Conservation (phyloP, 2,797 vertebrate species). For the Odontamblyopus lacepedii region DNA sequence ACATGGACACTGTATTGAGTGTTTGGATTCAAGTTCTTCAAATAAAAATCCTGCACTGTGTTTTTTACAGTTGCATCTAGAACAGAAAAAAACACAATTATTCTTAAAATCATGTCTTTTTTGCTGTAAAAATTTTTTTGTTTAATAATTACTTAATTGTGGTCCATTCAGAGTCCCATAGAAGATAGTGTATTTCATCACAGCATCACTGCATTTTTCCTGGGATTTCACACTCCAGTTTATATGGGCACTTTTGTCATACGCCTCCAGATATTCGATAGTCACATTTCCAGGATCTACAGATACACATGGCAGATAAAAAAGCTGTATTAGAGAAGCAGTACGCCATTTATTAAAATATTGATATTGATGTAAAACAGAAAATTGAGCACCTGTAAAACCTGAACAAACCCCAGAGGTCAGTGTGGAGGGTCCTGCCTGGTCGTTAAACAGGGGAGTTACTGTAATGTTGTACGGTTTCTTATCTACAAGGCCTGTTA, state of each 20-base stretch:
- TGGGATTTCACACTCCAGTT: conserved; percentile 48
- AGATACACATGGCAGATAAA: background rate
- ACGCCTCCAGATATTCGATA: conserved; percentile 1
- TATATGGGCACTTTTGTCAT: conserved; percentile 50
- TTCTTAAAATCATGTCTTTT: background rate
- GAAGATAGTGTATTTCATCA: conserved; percentile 60
- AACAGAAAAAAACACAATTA: background rate
- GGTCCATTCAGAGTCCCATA: conserved; percentile 22
- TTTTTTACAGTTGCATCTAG: conserved; percentile 58
- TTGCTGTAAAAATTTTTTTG: background rate
- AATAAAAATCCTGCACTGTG: background rate
- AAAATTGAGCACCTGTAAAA: conserved; percentile 47
- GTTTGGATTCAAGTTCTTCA: conserved; percentile 57
- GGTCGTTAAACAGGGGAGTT: conserved; percentile 59
- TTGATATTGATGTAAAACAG: background rate
- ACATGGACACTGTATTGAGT: conserved; percentile 59
- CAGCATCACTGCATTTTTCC: conserved; percentile 50
- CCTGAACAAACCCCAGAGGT: conserved; percentile 54
- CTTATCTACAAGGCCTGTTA: conserved; percentile 53
- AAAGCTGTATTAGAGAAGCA: background rate
- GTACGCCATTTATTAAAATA: too few species aligned
- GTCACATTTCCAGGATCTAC: conserved; percentile 50
- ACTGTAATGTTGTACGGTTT: conserved; percentile 66
- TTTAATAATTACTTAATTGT: conserved; percentile 40
- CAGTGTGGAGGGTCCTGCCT: conserved; percentile 49